Percentiles rank a stretch among this genome's conserved stretches.
phyloP scores from a whole-genome alignment of 1,140 invertebrate genomes.

The Aleiodes sp. region DNA sequence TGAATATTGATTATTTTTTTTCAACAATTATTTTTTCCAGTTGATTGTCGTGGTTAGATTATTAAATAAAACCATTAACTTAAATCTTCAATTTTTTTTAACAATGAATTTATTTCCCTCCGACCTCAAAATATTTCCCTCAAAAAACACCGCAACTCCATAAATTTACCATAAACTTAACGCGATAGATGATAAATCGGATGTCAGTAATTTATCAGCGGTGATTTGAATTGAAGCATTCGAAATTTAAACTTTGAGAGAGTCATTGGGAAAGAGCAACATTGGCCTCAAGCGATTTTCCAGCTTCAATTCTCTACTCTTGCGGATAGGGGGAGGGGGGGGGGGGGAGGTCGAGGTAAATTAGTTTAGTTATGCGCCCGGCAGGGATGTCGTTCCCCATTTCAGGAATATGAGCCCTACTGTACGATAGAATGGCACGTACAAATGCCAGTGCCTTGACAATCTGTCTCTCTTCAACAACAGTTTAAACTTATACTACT shows the following conservation, averaged over 20 bases:
- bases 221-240: too few relatives aligned
- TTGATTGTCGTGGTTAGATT: too few relatives aligned
- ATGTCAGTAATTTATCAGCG: too few relatives aligned
- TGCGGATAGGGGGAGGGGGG: conserved; percentile 40
- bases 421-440: background rate
- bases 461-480: background rate
- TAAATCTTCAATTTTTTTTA: too few relatives aligned
- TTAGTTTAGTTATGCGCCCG: conserved; percentile 60
- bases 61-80: too few relatives aligned
- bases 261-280: conserved; percentile 46
- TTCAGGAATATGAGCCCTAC: conserved; percentile 38
- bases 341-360: conserved; percentile 55
- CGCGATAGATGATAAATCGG: too few relatives aligned
- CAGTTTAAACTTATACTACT: background rate
- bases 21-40: too few relatives aligned
- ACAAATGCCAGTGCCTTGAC: background rate
- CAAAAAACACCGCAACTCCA: too few relatives aligned
- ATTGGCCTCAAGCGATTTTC: conserved; percentile 45
- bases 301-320: too few relatives aligned
- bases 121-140: background rate
- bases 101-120: too few relatives aligned
- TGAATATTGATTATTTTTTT: too few relatives aligned
- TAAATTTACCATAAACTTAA: too few relatives aligned
- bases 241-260: background rate
- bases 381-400: conserved; percentile 51